Evolutionary conservation across 2,888 invertebrate species (phyloP), one percentile per base, ranked within the genome.

Genomic region (Pimpla rufipes): DNA sequence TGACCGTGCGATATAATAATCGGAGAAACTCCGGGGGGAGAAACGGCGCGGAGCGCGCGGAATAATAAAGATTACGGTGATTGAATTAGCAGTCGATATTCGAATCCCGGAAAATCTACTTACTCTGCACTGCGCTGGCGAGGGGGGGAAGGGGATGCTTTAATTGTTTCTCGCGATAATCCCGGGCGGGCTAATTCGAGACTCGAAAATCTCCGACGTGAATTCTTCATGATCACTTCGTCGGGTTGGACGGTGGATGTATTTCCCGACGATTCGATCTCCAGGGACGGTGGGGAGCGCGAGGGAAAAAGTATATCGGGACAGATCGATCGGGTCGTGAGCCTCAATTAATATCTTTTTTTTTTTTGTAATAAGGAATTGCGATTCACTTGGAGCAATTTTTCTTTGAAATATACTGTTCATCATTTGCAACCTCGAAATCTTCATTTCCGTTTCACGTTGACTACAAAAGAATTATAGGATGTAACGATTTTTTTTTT

Each of bases 161-260:
- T 37, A 70, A 78, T 70, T 40, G 52, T 71, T 78, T 78, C 13
- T 70, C 59, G 18, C 3, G 57, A 70, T 78, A 71, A 78, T 78
- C 62, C 52, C n/a, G n/a, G 23, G n/a, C n/a, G 29, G 57, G 11
- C 29, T 21, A 57, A 23, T 57, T 57, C 29, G 57, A 23, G 23
- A 11, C 21, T 55, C 52, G 52, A 21, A 55, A 55, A 55, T 55
- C 52, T 11, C 21, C 23, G 52, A 21, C 23, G 52, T 55, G 11
- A 55, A 55, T 55, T 55, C 7, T 55, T 55, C 18, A 55, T 55
- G 18, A 55, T 55, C 23, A 55, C 18, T 21, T 55, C 11, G 21
- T 7, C 11, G 5, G 18, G 52, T 4, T 18, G 7, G 50, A 11
- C 21, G 11, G 4, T 55, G 16, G 11, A 18, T 3, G 52, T 21